phyloP scores from a whole-genome alignment of 2,797 vertebrate genomes.

The Falco peregrinus region DNA sequence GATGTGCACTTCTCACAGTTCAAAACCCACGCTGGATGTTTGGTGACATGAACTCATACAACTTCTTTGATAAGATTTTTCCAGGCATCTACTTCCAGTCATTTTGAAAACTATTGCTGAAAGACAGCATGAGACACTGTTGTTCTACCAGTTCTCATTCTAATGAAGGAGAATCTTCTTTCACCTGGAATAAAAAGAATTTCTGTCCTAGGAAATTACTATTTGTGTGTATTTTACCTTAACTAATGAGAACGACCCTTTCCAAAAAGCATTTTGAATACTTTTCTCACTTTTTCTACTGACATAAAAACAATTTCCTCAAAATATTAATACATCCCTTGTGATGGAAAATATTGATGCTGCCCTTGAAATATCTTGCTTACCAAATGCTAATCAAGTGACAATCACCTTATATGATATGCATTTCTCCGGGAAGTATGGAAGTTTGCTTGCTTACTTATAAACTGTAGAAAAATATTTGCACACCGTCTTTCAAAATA shows the following conservation, averaged over 20 bases:
- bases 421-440: background rate
- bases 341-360: background rate
- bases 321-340: background rate
- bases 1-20: background rate
- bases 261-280: background rate
- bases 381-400: background rate
- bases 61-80: background rate
- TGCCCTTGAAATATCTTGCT: background rate
- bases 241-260: fast-evolving
- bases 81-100: background rate
- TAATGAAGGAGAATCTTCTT: background rate
- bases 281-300: background rate
- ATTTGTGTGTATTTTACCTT: background rate
- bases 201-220: background rate
- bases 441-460: background rate
- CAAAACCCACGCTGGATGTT: background rate
- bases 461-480: background rate
- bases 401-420: background rate
- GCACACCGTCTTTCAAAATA: background rate
- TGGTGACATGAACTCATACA: background rate
- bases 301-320: background rate
- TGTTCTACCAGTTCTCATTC: background rate
- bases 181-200: background rate
- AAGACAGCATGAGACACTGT: background rate
- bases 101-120: background rate